Percentiles rank a stretch among this genome's conserved stretches.
phyloP scores from a whole-genome alignment of 2,797 vertebrate species.

The Cynodonichthys magdalenae region DNA sequence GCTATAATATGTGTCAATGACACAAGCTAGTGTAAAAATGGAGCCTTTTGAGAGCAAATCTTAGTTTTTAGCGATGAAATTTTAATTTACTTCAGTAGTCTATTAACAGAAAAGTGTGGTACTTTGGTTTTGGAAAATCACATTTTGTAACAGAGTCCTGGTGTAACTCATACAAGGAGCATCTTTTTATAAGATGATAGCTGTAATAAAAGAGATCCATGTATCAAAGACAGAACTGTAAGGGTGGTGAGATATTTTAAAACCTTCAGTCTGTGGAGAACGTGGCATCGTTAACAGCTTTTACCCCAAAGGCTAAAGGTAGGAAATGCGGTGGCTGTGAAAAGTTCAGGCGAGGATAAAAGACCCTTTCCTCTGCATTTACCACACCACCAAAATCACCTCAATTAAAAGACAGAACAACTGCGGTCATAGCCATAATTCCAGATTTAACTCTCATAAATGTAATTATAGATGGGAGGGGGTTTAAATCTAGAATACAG shows the following conservation, averaged over 20 bases:
- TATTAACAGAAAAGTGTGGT: conserved; percentile 33
- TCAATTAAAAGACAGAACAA: conserved; percentile 76
- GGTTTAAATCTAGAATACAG: conserved; percentile 66
- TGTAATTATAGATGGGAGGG: conserved; percentile 69
- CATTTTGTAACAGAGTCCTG: conserved; percentile 23
- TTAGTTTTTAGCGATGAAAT: conserved; percentile 61
- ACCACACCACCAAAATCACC: conserved; percentile 67
- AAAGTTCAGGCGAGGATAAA: conserved; percentile 57
- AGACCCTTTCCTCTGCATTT: conserved; percentile 64
- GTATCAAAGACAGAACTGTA: conserved; percentile 14
- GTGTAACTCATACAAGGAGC: conserved; percentile 52
- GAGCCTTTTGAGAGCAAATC: conserved; percentile 8
- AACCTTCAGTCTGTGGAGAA: conserved; percentile 34
- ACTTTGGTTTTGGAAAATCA: neutral
- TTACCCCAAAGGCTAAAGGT: conserved; percentile 34
- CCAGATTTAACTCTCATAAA: conserved; percentile 78
- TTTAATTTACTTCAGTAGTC: conserved; percentile 48
- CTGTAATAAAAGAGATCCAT: conserved; percentile 20
- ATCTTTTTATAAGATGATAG: conserved; percentile 27
- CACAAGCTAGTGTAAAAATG: too few relatives aligned
- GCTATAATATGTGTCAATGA: too few relatives aligned
- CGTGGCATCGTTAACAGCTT: conserved; percentile 57
- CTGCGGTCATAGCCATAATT: conserved; percentile 70
- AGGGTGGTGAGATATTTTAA: conserved; percentile 35
- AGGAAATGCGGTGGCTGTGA: conserved; percentile 46